Evolutionary conservation across 2,797 vertebrate species (phyloP), one percentile per base, ranked within the genome.

Genomic region (Xerus rutilus): DNA sequence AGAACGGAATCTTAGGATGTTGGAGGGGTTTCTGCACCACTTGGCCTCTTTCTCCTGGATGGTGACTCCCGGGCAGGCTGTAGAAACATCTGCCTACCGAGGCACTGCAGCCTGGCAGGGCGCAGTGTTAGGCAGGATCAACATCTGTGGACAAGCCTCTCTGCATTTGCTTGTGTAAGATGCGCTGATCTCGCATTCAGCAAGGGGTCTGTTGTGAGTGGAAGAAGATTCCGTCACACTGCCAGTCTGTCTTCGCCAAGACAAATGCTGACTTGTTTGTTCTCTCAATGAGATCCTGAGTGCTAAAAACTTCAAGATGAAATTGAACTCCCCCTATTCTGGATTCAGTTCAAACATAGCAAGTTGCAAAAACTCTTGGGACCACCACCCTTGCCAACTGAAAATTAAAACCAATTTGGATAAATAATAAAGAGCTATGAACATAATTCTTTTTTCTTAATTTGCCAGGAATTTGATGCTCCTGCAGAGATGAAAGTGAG

Each of bases 391-490:
- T 97, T 96, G 98, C 98, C 98, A 98, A 96, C 92, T 83, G 97
- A 98, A 98, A 98, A 98, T 98, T 98, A 97, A 98, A 98, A 98
- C 96, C 97, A 97, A 98, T 98, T 98, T 98, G 97, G 91, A 94
- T 94, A 89, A 95, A 96, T 98, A 97, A 98, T 97, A 97, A 97
- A 96, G 94, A 93, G 89, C 92, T 93, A 92, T 43, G 89, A 97
- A 97, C 95, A 94, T 98, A 98, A 98, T 97, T 98, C 95, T 92
- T 86, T 98, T 98, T 97, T 92, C 97, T 96, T 91, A 94, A 97
- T 89, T 96, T 97, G 97, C 97, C 97, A 97, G 84, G 94, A 98
- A 97, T 93, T 74, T 98, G 98, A 97, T 78, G 54, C 67, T 95
- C 96, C 93, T 94, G 62, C 89, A 65, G 72, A 95, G 96, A 97